Base-by-base conservation (phyloP, 2,888 invertebrate genomes). In the Aphelenchoides bicaudatus region DNA sequence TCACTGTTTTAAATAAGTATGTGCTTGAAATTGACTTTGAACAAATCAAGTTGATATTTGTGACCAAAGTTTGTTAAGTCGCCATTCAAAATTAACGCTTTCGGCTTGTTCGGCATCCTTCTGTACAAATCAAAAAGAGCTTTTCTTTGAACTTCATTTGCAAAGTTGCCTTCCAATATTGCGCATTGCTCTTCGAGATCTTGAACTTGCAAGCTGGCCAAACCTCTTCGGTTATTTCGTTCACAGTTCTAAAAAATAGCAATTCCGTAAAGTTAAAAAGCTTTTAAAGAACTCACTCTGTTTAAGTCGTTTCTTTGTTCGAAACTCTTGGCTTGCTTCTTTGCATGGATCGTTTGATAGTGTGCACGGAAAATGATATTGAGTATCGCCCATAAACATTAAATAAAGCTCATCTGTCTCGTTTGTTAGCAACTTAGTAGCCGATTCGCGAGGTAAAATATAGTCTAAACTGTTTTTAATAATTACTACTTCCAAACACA, bases 11-110 rank as follows among this genome's bases (percentile, higher is more conserved):
- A 10, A 10, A n/a, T 10, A n/a, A 10, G 37, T 34, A 10, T 34
- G 37, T 34, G 10, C 37, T n/a, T 34, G 37, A n/a, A 10, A 10
- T n/a, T 19, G 39, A 73, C 74, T 58, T 71, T 68, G 59, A 75
- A 75, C 37, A 70, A 65, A 8, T 62, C 58, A 27, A 75, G 48
- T 47, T 75, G 71, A 10, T 65, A 51, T 6, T 59, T 51, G 51
- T 78, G 76, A 2, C 78, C 78, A 50, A 69, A 78, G 51, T 75
- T 63, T 13, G 78, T 78, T 54, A 78, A 58, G 62, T 78, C 78
- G 27, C 78, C 78, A 55, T 78, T 73, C 39, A 78, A 72, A 16
- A 78, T 62, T 27, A 75, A 58, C 25, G 67, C 73, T 39, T 64
- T 59, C 31, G 73, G 72, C 50, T 65, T 68, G 53, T 66, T 63